Evolutionary conservation across 2,888 invertebrate genomes (phyloP), one percentile per base, ranked within the genome.

Genomic region (Eupithecia insigniata): DNA sequence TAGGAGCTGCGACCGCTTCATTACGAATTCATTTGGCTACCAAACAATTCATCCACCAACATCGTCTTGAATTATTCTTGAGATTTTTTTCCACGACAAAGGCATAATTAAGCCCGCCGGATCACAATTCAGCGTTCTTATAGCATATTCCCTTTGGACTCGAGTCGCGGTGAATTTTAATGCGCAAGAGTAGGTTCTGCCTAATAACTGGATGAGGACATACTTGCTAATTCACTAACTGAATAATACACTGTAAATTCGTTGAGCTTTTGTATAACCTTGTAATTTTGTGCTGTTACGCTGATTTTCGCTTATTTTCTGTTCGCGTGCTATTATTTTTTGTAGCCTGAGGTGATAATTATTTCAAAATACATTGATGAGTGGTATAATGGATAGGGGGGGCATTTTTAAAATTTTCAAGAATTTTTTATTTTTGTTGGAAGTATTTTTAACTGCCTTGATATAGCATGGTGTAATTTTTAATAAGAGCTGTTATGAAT

Each of bases 41-140:
- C 71, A 66, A 69, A 71, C 75, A 67, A 67, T 72, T 75, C 76
- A 83, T 32, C 58, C 65, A 69, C 85, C 83, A 58, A 79, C 83
- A 81, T 81, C 77, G 80, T 77, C 80, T 86, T 90, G 82, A 87
- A 89, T 88, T 84, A 90, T 89, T 89, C 87, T 22, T 5, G 10
- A 73, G 39, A 66, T 81, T 85, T 87, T n/a, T 88, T 87, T 83
- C 81, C 81, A 85, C 80, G 80, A 86, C 87, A 88, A 89, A 89
- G 89, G 85, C 84, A 89, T 90, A 92, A 92, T 91, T 91, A 91
- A 88, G 83, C 91, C 92, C 91, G 76, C 84, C 84, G 91, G 91
- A 90, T 86, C 82, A 84, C 82, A 82, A 84, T 86, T 86, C 84
- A 71, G 85, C 84, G 79, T 82, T 81, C 78, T 85, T 85, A 51